Evolutionary conservation across 2,113 vertebrate genomes (phyloP), one percentile per base, ranked within the genome.

Genomic region (Monopterus albus): DNA sequence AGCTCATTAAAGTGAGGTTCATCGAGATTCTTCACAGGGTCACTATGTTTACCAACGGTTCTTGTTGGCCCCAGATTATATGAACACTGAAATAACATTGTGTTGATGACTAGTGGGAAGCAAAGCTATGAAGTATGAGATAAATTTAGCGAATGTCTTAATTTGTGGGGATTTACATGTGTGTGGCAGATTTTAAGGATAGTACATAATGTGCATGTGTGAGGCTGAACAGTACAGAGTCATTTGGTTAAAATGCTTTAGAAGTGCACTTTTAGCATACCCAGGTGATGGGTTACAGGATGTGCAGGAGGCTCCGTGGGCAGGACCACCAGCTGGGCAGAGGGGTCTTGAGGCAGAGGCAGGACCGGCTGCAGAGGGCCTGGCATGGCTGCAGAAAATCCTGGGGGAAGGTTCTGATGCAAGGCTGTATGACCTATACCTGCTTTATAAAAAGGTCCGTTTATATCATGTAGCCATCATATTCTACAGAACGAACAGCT

Each of bases 351-450:
- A 78, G 96, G 88, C 36, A 98, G 92, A 78, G 96, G 97, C 77
- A 98, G 93, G 77, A 98, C 96, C 0, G 96, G 93, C 88, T 98
- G 96, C 88, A 99, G 91, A 77, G 96, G 88, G 68, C 96, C 95
- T 75, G 95, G 92, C 95, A 98, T 96, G 3, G 96, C 94, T 31
- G 96, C 73, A 0, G 97, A 94, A 82, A 98, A 98, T 82, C 96
- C 94, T 0, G 96, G 96, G 3, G 97, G 95, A 6, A 99, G 92
- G 85, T 98, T 98, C 93, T 98, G 96, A 88, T 98, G 97, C 75
- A 99, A 93, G 38, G 96, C 94, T 0, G 96, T 93, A 76, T 98
- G 97, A 43, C 97, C 92, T 3, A 99, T 95, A 79, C 97, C 96
- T 96, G 91, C 13, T 62, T 60, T 55, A 70, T 13, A 55, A 28